phyloP scores from a whole-genome alignment of 2,113 vertebrate species.

The Beaufortia kweichowensis region DNA sequence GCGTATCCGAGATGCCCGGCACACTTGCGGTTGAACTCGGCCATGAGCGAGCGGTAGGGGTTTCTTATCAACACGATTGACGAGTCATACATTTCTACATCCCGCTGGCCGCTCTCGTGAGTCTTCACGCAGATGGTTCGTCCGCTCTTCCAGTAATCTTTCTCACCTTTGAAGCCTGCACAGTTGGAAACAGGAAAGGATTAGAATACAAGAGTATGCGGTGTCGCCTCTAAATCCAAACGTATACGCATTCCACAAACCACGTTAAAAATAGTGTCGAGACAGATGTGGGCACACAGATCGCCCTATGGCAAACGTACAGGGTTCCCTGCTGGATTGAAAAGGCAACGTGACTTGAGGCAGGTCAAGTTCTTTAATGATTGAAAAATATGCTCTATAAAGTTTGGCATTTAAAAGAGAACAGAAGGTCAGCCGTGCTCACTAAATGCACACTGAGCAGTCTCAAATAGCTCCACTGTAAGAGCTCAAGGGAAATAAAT shows the following conservation, averaged over 20 bases:
- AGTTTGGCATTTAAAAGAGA: constrained; percentile 19
- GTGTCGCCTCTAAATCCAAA: constrained; percentile 25
- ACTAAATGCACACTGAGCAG: background rate
- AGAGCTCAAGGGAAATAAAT: background rate
- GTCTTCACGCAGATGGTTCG: constrained; percentile 96
- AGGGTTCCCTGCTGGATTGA: constrained; percentile 38
- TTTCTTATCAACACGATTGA: constrained; percentile 93
- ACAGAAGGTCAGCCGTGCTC: constrained; percentile 10
- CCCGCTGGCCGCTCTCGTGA: constrained; percentile 90
- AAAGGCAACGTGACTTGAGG: constrained; percentile 19
- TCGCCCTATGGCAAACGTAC: background rate
- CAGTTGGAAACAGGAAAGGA: constrained; percentile 29
- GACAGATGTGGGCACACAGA: background rate
- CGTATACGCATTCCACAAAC: constrained; percentile 7
- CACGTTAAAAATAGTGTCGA: background rate
- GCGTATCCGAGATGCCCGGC: constrained; percentile 96
- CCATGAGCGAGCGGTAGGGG: constrained; percentile 90
- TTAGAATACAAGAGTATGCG: constrained; percentile 31
- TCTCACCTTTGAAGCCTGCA: constrained; percentile 96
- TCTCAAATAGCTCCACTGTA: background rate
- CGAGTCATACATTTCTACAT: constrained; percentile 92
- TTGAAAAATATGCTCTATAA: constrained; percentile 8
- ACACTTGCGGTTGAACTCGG: constrained; percentile 95
- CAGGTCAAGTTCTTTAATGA: constrained; percentile 30
- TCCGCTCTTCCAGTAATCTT: constrained; percentile 95